Evolutionary conservation across 1,140 invertebrate species (phyloP).

Genomic region (Drosophila albomicans): DNA sequence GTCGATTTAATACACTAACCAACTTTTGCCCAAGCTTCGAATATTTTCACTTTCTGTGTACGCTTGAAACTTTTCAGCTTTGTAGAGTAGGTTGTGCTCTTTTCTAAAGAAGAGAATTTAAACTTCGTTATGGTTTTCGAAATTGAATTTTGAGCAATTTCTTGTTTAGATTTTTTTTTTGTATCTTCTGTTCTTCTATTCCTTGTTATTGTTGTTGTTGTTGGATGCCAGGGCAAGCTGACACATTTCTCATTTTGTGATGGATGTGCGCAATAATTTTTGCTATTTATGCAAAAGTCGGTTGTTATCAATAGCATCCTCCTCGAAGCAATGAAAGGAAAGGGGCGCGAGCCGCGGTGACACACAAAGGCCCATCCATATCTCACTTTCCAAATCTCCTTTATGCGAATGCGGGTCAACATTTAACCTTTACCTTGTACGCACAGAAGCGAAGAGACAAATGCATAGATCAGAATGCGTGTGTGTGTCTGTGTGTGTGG

Average conservation of each 20-base stretch:
- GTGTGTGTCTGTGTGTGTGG: conserved; percentile 17
- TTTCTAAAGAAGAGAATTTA: conserved; percentile 1
- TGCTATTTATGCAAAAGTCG: conserved; percentile 56
- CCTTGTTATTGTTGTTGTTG: conserved; percentile 18
- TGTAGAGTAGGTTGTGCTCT: not conserved
- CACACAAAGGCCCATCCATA: conserved; percentile 20
- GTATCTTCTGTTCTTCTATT: conserved; percentile 6
- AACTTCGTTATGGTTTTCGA: conserved; percentile 21
- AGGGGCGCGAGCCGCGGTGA: not conserved
- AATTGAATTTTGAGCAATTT: conserved; percentile 26
- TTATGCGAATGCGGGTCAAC: conserved; percentile 54
- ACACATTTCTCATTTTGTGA: conserved; percentile 54
- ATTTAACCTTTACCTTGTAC: conserved; percentile 57
- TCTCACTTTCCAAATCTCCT: conserved; percentile 35
- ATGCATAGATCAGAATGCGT: conserved; percentile 33
- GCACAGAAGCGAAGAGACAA: conserved; percentile 31
- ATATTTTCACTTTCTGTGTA: too few species aligned
- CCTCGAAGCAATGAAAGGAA: not conserved
- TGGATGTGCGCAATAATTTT: conserved; percentile 57
- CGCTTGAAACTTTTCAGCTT: too few species aligned
- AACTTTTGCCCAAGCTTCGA: not conserved
- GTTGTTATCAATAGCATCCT: conserved; percentile 43
- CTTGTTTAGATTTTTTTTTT: conserved; percentile 19
- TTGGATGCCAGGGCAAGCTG: conserved; percentile 44
- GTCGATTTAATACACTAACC: not conserved